These are phyloP conservation scores for Regulus satrapa DNA, from an alignment of 2,113 vertebrate species.

Conservation along the genomic window DNA sequence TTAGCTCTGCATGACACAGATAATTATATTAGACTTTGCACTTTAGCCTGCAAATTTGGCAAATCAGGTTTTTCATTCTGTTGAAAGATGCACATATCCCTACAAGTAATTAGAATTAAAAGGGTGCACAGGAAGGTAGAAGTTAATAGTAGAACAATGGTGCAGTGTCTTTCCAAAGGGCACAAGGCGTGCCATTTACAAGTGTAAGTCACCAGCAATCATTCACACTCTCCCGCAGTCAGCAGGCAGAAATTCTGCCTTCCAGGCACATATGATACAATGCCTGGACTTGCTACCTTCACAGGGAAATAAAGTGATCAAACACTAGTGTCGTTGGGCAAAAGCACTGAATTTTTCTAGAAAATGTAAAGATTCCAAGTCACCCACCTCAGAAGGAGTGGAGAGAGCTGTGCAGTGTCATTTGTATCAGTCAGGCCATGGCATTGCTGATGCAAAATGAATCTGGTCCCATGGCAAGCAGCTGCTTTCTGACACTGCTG, in stretches of 20 bases:
- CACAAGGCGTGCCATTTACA: not conserved
- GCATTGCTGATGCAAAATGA: not conserved
- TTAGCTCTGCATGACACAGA: not conserved
- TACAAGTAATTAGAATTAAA: conserved; percentile 1
- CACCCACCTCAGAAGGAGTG: not conserved
- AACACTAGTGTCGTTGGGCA: not conserved
- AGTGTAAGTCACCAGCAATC: not conserved
- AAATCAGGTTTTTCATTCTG: not conserved
- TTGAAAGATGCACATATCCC: not conserved
- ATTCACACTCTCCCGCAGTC: not conserved
- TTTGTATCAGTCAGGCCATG: not conserved
- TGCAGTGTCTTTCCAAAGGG: not conserved
- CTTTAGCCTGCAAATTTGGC: not conserved
- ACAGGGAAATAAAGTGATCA: not conserved
- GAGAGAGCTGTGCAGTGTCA: not conserved
- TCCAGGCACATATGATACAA: not conserved
- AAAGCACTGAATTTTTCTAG: not conserved
- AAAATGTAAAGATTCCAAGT: not conserved
- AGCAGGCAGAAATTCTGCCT: not conserved
- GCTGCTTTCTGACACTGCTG: not conserved
- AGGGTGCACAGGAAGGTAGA: not conserved
- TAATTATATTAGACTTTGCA: not conserved
- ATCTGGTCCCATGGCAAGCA: not conserved
- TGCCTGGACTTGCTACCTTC: not conserved
- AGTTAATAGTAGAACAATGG: not conserved